phyloP scores from a whole-genome alignment of 2,888 invertebrate genomes.

The Melieria omissa region DNA sequence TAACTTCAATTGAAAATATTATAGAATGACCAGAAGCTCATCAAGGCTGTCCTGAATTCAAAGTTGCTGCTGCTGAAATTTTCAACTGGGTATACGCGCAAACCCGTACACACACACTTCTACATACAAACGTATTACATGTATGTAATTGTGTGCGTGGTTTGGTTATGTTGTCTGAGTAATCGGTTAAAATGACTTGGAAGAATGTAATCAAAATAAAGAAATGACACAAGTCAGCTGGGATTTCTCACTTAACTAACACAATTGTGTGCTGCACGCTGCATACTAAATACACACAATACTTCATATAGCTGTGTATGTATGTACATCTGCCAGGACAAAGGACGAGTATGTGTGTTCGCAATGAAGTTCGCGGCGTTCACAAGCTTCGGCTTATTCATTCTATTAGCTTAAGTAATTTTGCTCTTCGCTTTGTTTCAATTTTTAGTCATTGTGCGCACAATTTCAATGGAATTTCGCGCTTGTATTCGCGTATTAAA shows the following conservation, averaged over 20 bases:
- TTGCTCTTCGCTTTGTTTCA: no score
- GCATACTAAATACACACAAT: neutral
- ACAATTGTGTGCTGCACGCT: slow-evolving; percentile 21
- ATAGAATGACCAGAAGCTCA: no score
- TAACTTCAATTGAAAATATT: no score
- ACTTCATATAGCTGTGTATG: neutral
- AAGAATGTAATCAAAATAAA: slow-evolving; percentile 24
- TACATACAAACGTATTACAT: neutral
- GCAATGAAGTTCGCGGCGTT: no score
- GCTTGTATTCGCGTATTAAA: no score
- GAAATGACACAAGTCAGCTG: slow-evolving; percentile 27
- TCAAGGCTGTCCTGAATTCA: no score
- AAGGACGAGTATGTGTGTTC: neutral
- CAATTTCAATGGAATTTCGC: no score
- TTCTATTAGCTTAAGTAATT: no score
- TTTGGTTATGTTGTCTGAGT: neutral
- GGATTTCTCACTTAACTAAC: slow-evolving; percentile 7
- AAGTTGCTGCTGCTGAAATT: no score
- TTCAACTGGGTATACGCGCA: no score
- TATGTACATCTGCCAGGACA: neutral
- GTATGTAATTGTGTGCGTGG: neutral
- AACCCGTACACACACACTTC: neutral
- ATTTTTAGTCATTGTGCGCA: no score
- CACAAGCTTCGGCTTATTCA: no score
- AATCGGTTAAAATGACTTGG: slow-evolving; percentile 23